Conservation (phyloP, 2,888 invertebrate genomes). For the Drosophila rubida region DNA sequence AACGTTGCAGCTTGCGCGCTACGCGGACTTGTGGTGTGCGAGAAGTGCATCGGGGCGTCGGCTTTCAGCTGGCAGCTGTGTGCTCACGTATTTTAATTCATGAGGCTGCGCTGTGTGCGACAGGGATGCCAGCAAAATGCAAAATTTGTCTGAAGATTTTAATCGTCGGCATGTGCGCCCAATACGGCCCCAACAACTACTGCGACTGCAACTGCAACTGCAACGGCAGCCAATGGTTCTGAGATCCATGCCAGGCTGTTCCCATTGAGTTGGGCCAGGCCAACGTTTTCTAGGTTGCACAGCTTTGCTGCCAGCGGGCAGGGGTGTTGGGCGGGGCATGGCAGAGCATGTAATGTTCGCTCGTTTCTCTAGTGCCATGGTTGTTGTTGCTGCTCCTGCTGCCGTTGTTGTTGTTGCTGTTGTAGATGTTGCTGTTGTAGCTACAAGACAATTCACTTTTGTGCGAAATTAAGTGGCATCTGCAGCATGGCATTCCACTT, state of each 20-base stretch:
- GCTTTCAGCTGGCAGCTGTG: background rate
- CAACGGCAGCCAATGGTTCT: conserved; percentile 43
- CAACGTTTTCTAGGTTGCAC: conserved; percentile 69
- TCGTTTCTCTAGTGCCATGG: conserved; percentile 72
- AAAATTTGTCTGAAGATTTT: conserved; percentile 84
- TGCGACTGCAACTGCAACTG: conserved; percentile 14
- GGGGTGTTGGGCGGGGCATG: conserved; percentile 45
- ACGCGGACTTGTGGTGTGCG: background rate
- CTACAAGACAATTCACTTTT: conserved; percentile 84
- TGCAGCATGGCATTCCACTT: conserved; percentile 78
- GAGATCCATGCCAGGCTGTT: conserved; percentile 57
- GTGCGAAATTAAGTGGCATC: conserved; percentile 83
- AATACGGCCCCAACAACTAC: conserved; percentile 61
- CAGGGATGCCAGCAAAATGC: conserved; percentile 74
- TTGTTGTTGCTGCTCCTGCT: conserved; percentile 51
- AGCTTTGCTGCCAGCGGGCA: conserved; percentile 25
- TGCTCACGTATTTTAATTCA: conserved; percentile 73
- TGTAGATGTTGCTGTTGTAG: conserved; percentile 61
- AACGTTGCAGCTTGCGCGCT: background rate
- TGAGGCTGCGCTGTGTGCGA: conserved; percentile 64
- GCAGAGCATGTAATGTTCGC: conserved; percentile 74
- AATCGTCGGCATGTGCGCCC: conserved; percentile 78
- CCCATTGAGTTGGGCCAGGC: conserved; percentile 65
- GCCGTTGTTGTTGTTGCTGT: conserved; percentile 40
- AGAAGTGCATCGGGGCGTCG: conserved; percentile 38